Base-by-base conservation (phyloP, 53 echinoderm and acorn worm species). In the Arbacia lixula region DNA sequence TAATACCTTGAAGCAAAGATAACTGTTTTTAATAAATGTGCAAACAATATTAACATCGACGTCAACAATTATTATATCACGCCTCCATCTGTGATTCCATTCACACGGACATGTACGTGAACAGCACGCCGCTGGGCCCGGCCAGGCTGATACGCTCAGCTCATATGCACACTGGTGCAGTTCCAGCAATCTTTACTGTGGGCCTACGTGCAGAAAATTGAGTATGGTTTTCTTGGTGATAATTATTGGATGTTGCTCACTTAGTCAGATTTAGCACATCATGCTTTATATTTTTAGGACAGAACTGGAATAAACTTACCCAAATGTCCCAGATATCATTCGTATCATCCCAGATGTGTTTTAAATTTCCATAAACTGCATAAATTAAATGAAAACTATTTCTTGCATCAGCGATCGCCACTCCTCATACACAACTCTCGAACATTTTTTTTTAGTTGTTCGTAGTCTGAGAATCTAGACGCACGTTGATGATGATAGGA, bases 271-370 rank as follows among this genome's bases (percentile, higher is more conserved):
- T 28, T 1, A 29, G 17, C 43, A 46, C 49, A 8, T 5, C 22
- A 8, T 38, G 3, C 21, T 27, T 41, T 10, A 5, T 43, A 29
- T 10, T 41, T 41, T 41, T 16, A 25, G 37, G 10, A 43, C 25
- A 71, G 12, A 41, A 71, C 39, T 43, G 27, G 21, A 43, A 24
- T 19, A 0, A 17, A 82, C 91, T 63, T 52, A 91, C 91, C 91
- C 88, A 71, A 91, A 91, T 67, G 71, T 58, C 53, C 91, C 91
- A 34, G 91, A 85, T 57, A 87, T 50, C 67, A 91, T 28, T 69
- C 91, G 54, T 30, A 91, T 91, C 91, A 91, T 91, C 34, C 33
- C 20, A 56, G 5, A 56, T 12, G 21, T 56, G 57, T 14, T 56
- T 12, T 5, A 21, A 56, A 56, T 56, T 56, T 56, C 12, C 46